Evolutionary conservation across 53 echinoderm and acorn worm species (phyloP), one percentile per base, ranked within the genome.

Genomic region (Paelopatides confundens): DNA sequence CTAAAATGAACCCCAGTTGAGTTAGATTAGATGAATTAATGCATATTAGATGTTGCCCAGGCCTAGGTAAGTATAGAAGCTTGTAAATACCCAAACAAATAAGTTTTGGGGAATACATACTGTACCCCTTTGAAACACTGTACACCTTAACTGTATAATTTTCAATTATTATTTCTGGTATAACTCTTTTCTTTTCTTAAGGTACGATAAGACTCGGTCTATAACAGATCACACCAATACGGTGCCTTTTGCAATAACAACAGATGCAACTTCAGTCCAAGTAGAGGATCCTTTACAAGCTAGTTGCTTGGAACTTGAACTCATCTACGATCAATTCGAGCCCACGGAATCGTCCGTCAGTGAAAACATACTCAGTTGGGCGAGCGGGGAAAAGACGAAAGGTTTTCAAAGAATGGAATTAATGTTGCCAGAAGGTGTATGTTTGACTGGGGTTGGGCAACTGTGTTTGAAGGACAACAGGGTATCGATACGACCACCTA

Each of bases 301-400:
- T 14, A 86, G 71, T 11, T 76, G 91, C 28, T 82, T 97, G 30
- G 90, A 89, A 34, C 91, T 99, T 13, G 95, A 95, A 62, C 89
- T 90, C 31, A 87, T 99, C 82, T 87, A 99, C 38, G 99, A 98
- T 68, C 91, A 91, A 64, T 99, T 99, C 67, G 92, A 93, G 50
- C 99, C 95, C 15, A 89, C 89, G 35, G 82, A 91, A 34, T 82
- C 95, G 15, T 92, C 99, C 6, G 71, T 95, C 1, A 92, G 99
- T 9, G 94, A 99, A 65, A 92, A 93, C 68, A 78, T 99, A 36
- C 89, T 99, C 52, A 99, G 92, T 84, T 99, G 99, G 99, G 99
- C 99, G 58, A 99, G 94, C 23, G 99, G 99, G 13, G 99, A 99
- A 51, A 99, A 99, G 84, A 99, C 95, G 1, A 99, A 99, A 68